A percentile compares a stretch with the other conserved stretches of the same genome.
phyloP scores from a whole-genome alignment of 2,797 vertebrate species.

The Valencia hispanica region DNA sequence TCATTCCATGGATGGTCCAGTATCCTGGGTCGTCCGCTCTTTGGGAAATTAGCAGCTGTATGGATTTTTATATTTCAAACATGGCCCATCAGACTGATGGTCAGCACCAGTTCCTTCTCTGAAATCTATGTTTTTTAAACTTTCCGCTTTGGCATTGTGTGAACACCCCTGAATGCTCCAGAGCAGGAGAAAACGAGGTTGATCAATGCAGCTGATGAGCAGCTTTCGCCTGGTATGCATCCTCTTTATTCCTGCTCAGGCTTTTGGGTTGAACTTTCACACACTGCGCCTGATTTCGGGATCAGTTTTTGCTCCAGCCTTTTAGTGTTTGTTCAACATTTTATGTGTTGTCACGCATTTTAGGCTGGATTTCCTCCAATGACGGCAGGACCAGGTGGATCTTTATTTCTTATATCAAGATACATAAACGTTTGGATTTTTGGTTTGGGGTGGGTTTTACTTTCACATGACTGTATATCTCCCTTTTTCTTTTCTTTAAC shows the following conservation, averaged over 20 bases:
- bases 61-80: neutral
- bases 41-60: neutral
- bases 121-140: neutral
- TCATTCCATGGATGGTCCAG: too few species aligned
- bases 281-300: neutral
- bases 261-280: neutral
- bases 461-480: neutral
- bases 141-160: neutral
- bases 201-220: neutral
- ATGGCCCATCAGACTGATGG: neutral
- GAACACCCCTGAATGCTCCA: neutral
- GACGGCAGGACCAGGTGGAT: neutral
- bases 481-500: neutral
- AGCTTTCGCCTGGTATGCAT: neutral
- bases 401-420: neutral
- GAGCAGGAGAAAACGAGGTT: too few species aligned
- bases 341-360: too few species aligned
- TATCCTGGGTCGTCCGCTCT: neutral
- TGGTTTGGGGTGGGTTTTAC: neutral
- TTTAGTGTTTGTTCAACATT: neutral
- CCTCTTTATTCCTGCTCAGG: neutral
- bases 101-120: neutral
- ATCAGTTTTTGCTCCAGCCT: neutral
- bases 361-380: neutral
- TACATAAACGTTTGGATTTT: neutral